Percentiles rank a stretch among this genome's conserved stretches.
Evolutionary conservation across 2,113 vertebrate species (phyloP).

Genomic region (Trichechus manatus): DNA sequence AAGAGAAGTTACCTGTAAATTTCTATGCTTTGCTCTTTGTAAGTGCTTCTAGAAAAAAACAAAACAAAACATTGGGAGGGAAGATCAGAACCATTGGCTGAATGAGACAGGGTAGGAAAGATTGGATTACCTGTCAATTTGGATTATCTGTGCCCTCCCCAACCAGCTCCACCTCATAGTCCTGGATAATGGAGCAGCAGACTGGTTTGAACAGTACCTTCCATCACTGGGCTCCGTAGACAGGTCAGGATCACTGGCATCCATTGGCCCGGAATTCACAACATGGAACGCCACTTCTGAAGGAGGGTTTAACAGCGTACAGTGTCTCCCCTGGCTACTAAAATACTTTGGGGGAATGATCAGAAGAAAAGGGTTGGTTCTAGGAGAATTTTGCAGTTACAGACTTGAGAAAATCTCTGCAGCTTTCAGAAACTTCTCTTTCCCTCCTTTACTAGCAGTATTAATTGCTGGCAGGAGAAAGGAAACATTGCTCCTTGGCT

Average conservation of each 20-base stretch:
- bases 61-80: background rate
- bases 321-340: rapidly evolving
- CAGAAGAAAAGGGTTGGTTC: background rate
- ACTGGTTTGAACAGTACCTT: background rate
- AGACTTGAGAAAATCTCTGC: background rate
- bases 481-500: background rate
- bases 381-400: background rate
- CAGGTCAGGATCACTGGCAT: background rate
- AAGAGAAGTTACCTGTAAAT: background rate
- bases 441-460: background rate
- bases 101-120: background rate
- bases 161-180: background rate
- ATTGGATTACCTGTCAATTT: background rate
- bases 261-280: background rate
- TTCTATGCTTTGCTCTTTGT: background rate
- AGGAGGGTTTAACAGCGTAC: background rate
- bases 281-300: background rate
- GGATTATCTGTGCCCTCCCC: constrained; percentile 28
- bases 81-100: background rate
- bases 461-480: background rate
- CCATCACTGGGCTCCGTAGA: background rate
- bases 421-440: background rate
- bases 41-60: background rate
- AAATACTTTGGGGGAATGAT: background rate
- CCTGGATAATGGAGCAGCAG: background rate